phyloP scores from a whole-genome alignment of 37 sponge, comb jelly and placozoan species.

The Mnemiopsis leidyi region DNA sequence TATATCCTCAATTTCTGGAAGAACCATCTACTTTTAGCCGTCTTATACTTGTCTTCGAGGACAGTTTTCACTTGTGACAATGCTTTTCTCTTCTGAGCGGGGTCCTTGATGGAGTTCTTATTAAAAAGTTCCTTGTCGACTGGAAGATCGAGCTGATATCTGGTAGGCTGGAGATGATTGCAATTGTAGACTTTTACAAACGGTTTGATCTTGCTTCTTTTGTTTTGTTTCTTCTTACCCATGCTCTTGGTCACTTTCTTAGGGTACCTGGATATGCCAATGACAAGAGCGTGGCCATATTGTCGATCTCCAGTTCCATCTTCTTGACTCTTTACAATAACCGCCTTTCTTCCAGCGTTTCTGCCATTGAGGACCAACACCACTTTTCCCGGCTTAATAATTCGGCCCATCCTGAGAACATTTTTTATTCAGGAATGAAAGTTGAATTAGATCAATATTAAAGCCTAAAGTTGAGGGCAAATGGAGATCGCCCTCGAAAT shows the following conservation, averaged over 20 bases:
- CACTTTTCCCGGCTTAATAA: slow-evolving; percentile 91
- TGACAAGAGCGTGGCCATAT: slow-evolving; percentile 96
- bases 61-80: slow-evolving; percentile 74
- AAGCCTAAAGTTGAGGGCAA: too few relatives aligned
- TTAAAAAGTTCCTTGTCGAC: slow-evolving; percentile 87
- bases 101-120: slow-evolving; percentile 84
- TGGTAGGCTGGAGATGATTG: slow-evolving; percentile 98
- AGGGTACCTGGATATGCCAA: slow-evolving; percentile 87
- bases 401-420: slow-evolving; percentile 95
- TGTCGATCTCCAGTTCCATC: slow-evolving; percentile 88
- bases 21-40: slow-evolving; percentile 94
- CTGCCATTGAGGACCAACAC: slow-evolving; percentile 88
- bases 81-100: slow-evolving; percentile 77
- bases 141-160: slow-evolving; percentile 87
- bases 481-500: too few relatives aligned
- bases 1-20: slow-evolving; percentile 95
- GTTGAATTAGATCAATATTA: too few relatives aligned
- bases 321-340: slow-evolving; percentile 92
- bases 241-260: slow-evolving; percentile 84
- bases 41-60: slow-evolving; percentile 94
- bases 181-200: slow-evolving; percentile 90
- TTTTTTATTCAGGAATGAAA: too few relatives aligned
- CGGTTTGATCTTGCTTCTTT: slow-evolving; percentile 85
- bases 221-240: slow-evolving; percentile 90
- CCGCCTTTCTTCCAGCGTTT: slow-evolving; percentile 93